phyloP scores from a whole-genome alignment of 2,797 vertebrate species.

The Chelonia mydas region DNA sequence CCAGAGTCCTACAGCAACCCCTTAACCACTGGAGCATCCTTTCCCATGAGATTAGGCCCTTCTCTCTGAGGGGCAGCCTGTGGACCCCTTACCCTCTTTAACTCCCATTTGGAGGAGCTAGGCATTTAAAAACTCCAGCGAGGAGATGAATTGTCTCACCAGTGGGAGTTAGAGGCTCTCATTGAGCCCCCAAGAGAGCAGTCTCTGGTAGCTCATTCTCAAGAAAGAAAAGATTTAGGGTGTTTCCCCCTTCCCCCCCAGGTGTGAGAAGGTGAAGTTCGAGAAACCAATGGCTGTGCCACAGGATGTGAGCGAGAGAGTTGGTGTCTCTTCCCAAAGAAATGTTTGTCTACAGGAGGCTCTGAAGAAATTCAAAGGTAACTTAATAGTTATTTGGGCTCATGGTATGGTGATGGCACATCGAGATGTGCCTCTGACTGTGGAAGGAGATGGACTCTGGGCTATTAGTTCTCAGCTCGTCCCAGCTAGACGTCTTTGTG shows the following conservation, averaged over 20 bases:
- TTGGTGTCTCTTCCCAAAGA: neutral
- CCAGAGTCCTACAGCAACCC: neutral
- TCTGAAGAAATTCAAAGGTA: neutral
- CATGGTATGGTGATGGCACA: too few relatives aligned
- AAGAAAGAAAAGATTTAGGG: too few relatives aligned
- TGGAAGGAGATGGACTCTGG: neutral
- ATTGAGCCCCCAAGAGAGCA: rapidly evolving
- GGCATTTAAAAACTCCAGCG: too few relatives aligned
- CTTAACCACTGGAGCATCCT: neutral
- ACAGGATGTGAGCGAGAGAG: neutral
- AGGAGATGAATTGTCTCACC: too few relatives aligned
- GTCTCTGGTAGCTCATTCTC: too few relatives aligned
- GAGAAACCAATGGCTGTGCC: neutral
- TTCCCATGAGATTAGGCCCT: neutral
- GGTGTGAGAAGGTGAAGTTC: neutral
- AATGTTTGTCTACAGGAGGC: neutral
- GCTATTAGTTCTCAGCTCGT: too few relatives aligned
- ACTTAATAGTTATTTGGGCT: neutral
- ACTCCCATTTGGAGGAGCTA: neutral
- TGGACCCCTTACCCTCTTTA: neutral
- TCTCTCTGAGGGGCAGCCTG: too few relatives aligned
- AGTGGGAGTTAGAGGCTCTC: too few relatives aligned
- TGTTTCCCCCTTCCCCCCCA: neutral
- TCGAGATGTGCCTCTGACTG: neutral
- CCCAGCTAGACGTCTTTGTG: neutral